Percentiles rank a stretch among this genome's conserved stretches.
These are phyloP conservation scores for Spongilla lacustris DNA, from an alignment of 37 sponge, comb jelly and placozoan species.

Conservation along the genomic window DNA sequence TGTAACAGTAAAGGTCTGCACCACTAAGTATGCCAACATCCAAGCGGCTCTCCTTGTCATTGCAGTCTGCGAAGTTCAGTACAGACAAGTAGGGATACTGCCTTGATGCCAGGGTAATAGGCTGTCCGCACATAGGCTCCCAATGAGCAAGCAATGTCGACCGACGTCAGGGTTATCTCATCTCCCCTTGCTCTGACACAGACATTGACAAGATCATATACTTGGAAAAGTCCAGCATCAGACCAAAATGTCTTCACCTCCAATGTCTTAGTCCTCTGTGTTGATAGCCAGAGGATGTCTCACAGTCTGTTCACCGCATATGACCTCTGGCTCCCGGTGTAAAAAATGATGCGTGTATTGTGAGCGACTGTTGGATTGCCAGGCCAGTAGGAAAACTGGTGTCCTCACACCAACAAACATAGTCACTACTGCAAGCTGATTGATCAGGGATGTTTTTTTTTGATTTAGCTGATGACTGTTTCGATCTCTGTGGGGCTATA, in stretches of 20 bases:
- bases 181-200: conserved; percentile 1
- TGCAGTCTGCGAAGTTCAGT: conserved; percentile 24
- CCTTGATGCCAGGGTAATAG: background rate
- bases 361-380: too few species aligned
- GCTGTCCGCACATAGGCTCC: conserved; percentile 37
- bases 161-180: background rate
- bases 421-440: too few species aligned
- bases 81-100: background rate
- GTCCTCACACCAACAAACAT: too few species aligned
- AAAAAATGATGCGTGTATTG: background rate
- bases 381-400: too few species aligned
- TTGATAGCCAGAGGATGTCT: background rate
- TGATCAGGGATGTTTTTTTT: too few species aligned
- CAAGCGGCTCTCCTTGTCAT: background rate
- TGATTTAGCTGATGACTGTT: too few species aligned
- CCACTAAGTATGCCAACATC: conserved; percentile 23
- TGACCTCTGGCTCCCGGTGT: conserved; percentile 21
- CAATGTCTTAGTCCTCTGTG: conserved; percentile 1
- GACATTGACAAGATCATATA: conserved; percentile 40
- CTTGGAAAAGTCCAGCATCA: background rate
- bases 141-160: conserved; percentile 37
- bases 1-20: conserved; percentile 48
- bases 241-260: conserved; percentile 27
- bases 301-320: background rate
- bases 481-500: too few species aligned